Evolutionary conservation across 2,888 invertebrate species (phyloP), one percentile per base, ranked within the genome.

Genomic region (Drosophila diplacantha): DNA sequence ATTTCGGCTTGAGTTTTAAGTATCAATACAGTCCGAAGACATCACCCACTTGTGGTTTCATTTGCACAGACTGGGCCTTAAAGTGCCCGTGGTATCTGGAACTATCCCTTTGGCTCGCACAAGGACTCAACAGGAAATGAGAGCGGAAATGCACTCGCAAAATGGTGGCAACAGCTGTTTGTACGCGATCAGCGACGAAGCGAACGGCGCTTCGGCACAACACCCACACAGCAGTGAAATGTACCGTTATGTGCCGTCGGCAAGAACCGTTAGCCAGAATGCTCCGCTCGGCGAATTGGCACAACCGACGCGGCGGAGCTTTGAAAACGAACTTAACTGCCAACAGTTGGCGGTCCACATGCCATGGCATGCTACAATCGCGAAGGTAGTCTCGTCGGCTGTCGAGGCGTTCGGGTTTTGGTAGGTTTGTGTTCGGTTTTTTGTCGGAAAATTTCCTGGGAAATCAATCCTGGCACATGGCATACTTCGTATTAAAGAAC

Each of bases 301-400:
- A 69, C 81, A 73, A 83, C 79, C 79, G 83, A 73, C 76, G 65
- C 80, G 76, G 65, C 65, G 72, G 81, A 83, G 74, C 76, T 69
- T 79, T 79, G 74, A 79, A 83, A 78, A 81, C 72, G 66, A 81
- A 80, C 83, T 22, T 83, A 71, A 65, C 53, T 62, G 52, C 63
- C 50, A 60, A 62, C 62, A 29, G 63, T 68, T 66, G 66, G 66
- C 67, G 66, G 66, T 58, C 47, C 50, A 20, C 50, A 43, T 31
- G 35, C 35, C 43, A 22, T 39, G 39, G 3, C 20, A 39, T 39
- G 39, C 14, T 12, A 14, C 14, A 22, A 14, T 39, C 6, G 14
- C 14, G 39, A 39, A 39, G 20, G 22, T 22, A 20, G 39, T 39
- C 39, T 39, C 39, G 39, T 39, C 39, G 22, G 39, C 20, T 22